Evolutionary conservation across 2,888 invertebrate species (phyloP).

Genomic region (Caenorhabditis auriculariae): DNA sequence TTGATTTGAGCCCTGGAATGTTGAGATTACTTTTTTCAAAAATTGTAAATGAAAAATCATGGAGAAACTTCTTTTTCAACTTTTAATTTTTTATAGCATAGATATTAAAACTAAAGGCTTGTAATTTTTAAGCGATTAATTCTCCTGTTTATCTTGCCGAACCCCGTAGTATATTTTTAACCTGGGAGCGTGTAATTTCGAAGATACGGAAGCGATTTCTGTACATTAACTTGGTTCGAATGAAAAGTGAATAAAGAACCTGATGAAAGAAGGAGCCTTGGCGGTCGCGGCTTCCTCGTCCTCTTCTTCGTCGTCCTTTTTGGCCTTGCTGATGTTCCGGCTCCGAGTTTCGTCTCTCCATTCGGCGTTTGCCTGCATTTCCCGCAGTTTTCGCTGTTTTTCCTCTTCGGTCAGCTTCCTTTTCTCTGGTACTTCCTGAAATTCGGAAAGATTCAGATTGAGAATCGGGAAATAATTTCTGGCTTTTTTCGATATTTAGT

Average conservation of each 20-base stretch:
- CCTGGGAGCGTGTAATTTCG: too few relatives aligned
- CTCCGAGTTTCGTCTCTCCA: conserved; percentile 29
- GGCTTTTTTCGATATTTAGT: too few relatives aligned
- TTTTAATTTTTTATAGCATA: not conserved
- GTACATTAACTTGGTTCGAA: too few relatives aligned
- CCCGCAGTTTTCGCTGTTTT: conserved; percentile 36
- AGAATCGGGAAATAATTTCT: too few relatives aligned
- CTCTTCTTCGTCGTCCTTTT: conserved; percentile 21
- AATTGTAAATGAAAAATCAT: not conserved
- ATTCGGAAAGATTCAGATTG: too few relatives aligned
- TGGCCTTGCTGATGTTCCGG: conserved; percentile 9
- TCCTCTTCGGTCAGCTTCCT: conserved; percentile 32
- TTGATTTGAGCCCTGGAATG: conserved; percentile 30
- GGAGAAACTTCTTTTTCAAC: not conserved
- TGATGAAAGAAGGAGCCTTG: conserved; percentile 36
- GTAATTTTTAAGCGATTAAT: too few relatives aligned
- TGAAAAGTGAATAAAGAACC: too few relatives aligned
- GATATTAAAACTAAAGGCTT: not conserved
- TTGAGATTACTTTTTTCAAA: not conserved
- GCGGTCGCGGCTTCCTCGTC: conserved; percentile 27
- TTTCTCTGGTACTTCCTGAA: too few relatives aligned
- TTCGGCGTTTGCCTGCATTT: conserved; percentile 51
- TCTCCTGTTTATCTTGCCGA: too few relatives aligned
- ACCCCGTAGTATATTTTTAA: too few relatives aligned
- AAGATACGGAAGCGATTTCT: too few relatives aligned